Conservation (phyloP, 2,113 vertebrate species). For the Athene cunicularia region DNA sequence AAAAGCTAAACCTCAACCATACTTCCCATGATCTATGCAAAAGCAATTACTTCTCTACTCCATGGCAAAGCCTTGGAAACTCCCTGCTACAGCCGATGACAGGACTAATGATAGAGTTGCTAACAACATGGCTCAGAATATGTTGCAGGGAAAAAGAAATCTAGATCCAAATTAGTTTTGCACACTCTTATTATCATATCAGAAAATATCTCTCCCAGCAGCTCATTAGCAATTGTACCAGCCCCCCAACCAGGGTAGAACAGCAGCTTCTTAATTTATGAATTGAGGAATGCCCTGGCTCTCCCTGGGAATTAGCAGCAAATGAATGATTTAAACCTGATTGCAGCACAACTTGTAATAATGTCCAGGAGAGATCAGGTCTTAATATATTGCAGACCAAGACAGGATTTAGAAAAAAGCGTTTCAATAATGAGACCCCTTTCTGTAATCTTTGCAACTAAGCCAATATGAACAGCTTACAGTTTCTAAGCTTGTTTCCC, state of each 20-base stretch:
- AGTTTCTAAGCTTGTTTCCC: neutral
- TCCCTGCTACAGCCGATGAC: neutral
- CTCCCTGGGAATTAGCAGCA: neutral
- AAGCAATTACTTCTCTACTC: neutral
- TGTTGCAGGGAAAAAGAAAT: neutral
- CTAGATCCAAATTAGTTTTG: neutral
- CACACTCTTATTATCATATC: neutral
- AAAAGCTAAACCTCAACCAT: neutral
- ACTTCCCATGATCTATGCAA: neutral
- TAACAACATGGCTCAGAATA: neutral
- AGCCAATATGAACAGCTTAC: neutral
- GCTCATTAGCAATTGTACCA: neutral
- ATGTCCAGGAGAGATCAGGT: neutral
- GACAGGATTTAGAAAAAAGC: neutral
- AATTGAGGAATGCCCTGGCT: neutral
- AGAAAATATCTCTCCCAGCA: neutral
- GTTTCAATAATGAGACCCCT: neutral
- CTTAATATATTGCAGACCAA: neutral
- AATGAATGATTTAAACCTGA: neutral
- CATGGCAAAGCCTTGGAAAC: neutral
- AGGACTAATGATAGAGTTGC: neutral
- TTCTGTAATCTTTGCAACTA: neutral
- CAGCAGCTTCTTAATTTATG: neutral
- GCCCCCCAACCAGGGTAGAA: neutral
- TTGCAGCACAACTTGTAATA: neutral